These are phyloP conservation scores for Pelagia noctiluca DNA, from an alignment of 30 jellyfish, hydroid and myxozoan species.

Conservation along the genomic window DNA sequence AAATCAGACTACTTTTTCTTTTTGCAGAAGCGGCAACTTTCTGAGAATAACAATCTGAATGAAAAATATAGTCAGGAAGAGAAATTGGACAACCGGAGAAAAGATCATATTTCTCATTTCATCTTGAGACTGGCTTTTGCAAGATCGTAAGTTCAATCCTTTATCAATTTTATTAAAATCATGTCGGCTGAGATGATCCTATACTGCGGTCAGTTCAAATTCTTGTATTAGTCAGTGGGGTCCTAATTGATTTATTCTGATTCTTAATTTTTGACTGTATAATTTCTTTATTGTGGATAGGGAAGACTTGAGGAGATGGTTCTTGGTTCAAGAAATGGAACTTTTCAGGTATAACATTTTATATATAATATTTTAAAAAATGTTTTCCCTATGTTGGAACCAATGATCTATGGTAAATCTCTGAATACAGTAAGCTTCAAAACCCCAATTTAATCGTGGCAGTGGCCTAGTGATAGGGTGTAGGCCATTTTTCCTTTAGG, in stretches of 20 bases:
- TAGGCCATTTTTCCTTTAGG: no score
- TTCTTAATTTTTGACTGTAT: neutral
- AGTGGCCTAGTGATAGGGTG: no score
- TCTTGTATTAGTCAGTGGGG: neutral
- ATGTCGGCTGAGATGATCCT: no score
- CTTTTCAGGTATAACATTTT: conserved; percentile 70
- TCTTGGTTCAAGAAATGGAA: conserved; percentile 88
- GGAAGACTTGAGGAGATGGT: conserved; percentile 96
- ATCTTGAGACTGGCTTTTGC: conserved; percentile 93
- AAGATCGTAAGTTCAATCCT: conserved; percentile 55
- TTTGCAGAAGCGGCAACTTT: conserved; percentile 48
- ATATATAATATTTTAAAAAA: neutral
- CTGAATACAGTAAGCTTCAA: no score
- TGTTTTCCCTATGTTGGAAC: no score
- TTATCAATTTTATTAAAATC: neutral
- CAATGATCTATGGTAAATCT: no score
- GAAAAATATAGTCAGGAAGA: conserved; percentile 2
- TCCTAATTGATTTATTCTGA: neutral
- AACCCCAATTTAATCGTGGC: no score
- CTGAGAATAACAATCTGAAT: conserved; percentile 23
- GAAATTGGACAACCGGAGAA: conserved; percentile 60
- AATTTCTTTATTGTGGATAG: conserved; percentile 41
- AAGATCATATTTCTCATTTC: conserved; percentile 94
- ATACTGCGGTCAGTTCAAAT: no score
- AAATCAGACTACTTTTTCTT: neutral